These are phyloP conservation scores for Rallus limicola DNA, from an alignment of 2,113 vertebrate species.

Conservation along the genomic window DNA sequence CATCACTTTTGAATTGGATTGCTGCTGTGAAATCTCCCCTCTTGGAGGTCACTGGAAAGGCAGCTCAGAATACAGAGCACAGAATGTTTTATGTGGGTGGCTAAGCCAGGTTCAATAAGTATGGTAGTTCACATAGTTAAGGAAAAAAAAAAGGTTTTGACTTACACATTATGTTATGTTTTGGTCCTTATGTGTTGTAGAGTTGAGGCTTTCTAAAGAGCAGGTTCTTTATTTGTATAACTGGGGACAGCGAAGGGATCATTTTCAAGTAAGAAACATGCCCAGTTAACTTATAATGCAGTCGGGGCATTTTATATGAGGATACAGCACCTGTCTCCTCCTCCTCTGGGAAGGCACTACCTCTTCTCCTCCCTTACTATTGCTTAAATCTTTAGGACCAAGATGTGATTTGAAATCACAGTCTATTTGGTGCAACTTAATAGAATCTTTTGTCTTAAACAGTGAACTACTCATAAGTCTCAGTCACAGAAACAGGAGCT, in stretches of 20 bases:
- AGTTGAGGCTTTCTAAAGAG: neutral
- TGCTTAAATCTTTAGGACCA: neutral
- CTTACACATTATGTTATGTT: neutral
- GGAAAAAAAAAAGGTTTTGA: neutral
- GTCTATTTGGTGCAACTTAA: neutral
- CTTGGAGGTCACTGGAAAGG: slow-evolving; percentile 20
- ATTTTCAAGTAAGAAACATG: neutral
- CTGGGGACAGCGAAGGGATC: neutral
- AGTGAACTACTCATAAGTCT: neutral
- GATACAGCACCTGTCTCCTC: neutral
- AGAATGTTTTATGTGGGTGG: neutral
- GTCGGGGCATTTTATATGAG: neutral
- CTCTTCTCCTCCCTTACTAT: neutral
- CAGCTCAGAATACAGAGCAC: neutral
- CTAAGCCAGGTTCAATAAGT: neutral
- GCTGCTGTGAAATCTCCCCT: neutral
- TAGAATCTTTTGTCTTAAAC: neutral
- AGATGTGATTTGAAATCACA: neutral
- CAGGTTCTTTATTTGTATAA: neutral
- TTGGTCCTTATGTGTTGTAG: neutral
- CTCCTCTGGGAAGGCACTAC: neutral
- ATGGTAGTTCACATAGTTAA: neutral
- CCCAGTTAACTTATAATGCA: neutral
- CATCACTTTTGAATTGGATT: slow-evolving; percentile 23
- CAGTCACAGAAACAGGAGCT: neutral